These are phyloP conservation scores for Danaus chrysippus DNA, from an alignment of 2,888 invertebrate species.

Conservation along the genomic window DNA sequence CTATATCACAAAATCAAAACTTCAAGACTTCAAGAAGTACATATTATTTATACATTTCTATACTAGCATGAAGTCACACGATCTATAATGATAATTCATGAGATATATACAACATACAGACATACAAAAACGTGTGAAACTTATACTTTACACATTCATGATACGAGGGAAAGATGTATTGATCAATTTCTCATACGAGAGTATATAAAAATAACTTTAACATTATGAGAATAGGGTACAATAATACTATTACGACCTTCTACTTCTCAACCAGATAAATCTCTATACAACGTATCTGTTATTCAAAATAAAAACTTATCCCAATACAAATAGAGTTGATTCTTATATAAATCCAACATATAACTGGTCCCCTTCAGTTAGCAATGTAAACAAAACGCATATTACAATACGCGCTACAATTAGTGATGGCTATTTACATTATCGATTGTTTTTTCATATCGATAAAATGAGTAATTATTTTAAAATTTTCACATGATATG, in stretches of 20 bases:
- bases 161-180: too few relatives aligned
- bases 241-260: constrained; percentile 22
- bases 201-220: constrained; percentile 27
- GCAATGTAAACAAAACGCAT: constrained; percentile 76
- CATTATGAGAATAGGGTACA: constrained; percentile 17
- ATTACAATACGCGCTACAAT: constrained; percentile 62
- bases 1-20: too few relatives aligned
- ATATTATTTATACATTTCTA: too few relatives aligned
- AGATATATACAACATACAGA: too few relatives aligned
- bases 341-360: constrained; percentile 37
- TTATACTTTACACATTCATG: too few relatives aligned
- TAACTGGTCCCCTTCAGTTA: constrained; percentile 63
- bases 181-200: too few relatives aligned
- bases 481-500: too few relatives aligned
- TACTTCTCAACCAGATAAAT: constrained; percentile 5
- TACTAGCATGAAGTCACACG: too few relatives aligned
- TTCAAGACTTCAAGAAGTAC: too few relatives aligned
- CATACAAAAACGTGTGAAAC: too few relatives aligned
- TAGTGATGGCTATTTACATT: constrained; percentile 43
- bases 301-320: constrained; percentile 35
- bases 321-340: constrained; percentile 34
- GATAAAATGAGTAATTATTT: constrained; percentile 13
- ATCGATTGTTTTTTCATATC: constrained; percentile 3
- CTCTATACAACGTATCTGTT: constrained; percentile 15
- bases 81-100: too few relatives aligned